Conservation (phyloP, 2,113 vertebrate species). For the Ornithorhynchus anatinus region DNA sequence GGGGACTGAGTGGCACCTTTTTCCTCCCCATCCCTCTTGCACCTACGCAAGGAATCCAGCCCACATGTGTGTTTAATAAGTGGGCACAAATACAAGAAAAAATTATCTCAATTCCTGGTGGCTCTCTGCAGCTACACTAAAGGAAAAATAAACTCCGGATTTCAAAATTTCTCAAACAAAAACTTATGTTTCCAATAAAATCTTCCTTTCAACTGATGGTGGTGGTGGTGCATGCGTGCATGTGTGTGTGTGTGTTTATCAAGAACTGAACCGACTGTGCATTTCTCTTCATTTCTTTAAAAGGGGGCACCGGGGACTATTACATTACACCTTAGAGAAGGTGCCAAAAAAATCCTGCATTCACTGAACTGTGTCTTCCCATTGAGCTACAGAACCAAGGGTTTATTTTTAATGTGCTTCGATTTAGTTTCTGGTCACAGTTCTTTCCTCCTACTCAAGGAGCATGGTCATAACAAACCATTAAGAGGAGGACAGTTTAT, state of each 20-base stretch:
- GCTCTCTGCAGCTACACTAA: conserved; percentile 67
- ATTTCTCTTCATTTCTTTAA: conserved; percentile 56
- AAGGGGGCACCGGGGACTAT: conserved; percentile 54
- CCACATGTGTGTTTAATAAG: conserved; percentile 75
- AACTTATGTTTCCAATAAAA: conserved; percentile 76
- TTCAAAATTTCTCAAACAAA: conserved; percentile 69
- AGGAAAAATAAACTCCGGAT: conserved; percentile 77
- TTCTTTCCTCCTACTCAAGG: conserved; percentile 16
- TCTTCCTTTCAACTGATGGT: conserved; percentile 55
- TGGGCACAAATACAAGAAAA: conserved; percentile 57
- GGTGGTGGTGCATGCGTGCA: too few relatives aligned
- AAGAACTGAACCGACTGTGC: conserved; percentile 28
- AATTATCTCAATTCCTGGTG: conserved; percentile 70
- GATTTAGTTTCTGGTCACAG: conserved; percentile 21
- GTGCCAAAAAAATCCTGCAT: conserved; percentile 46
- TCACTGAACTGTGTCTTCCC: conserved; percentile 55
- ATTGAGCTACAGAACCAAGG: too few relatives aligned
- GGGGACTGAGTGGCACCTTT: conserved; percentile 65
- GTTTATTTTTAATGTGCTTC: neutral
- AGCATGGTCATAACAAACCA: conserved; percentile 16
- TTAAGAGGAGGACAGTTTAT: conserved; percentile 23
- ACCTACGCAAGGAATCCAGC: conserved; percentile 66
- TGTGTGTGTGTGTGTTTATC: conserved; percentile 52
- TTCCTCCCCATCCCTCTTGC: conserved; percentile 50
- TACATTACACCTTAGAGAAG: conserved; percentile 60